Evolutionary conservation across 2,113 vertebrate genomes (phyloP).

Genomic region (Drymodes brunneopygia): DNA sequence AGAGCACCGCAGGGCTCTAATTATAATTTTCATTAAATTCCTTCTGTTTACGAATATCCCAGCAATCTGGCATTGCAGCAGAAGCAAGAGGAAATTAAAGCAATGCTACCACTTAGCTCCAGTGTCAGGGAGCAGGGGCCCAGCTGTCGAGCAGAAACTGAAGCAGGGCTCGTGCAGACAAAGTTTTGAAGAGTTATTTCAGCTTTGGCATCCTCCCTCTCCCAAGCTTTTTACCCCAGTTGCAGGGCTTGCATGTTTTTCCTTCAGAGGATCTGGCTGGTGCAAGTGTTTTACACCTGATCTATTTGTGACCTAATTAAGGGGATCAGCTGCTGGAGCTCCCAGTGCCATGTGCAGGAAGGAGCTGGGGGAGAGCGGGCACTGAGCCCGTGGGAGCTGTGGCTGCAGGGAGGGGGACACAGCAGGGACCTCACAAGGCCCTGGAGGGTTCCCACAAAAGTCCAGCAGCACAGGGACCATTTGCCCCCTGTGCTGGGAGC

Average conservation of each 20-base stretch:
- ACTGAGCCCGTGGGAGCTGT: background rate
- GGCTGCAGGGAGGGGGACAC: background rate
- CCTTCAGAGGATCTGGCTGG: background rate
- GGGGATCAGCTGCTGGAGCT: conserved; percentile 30
- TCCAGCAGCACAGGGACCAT: background rate
- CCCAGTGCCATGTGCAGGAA: background rate
- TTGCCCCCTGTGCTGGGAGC: background rate
- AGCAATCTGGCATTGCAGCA: conserved; percentile 56
- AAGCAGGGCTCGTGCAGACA: background rate
- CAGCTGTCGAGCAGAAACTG: conserved; percentile 11
- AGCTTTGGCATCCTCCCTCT: background rate
- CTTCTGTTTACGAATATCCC: conserved; percentile 64
- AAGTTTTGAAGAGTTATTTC: background rate
- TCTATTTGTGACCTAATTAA: conserved; percentile 53
- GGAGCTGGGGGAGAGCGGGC: background rate
- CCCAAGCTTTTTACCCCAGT: accelerated
- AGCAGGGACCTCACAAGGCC: background rate
- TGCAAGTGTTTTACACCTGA: background rate
- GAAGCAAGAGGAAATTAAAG: conserved; percentile 62
- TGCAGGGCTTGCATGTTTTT: background rate
- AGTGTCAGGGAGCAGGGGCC: background rate
- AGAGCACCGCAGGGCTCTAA: conserved; percentile 65
- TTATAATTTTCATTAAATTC: conserved; percentile 73
- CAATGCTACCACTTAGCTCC: background rate
- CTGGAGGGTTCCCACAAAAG: no score